Conservation (phyloP, 2,113 vertebrate species). For the Megaptera novaeangliae region DNA sequence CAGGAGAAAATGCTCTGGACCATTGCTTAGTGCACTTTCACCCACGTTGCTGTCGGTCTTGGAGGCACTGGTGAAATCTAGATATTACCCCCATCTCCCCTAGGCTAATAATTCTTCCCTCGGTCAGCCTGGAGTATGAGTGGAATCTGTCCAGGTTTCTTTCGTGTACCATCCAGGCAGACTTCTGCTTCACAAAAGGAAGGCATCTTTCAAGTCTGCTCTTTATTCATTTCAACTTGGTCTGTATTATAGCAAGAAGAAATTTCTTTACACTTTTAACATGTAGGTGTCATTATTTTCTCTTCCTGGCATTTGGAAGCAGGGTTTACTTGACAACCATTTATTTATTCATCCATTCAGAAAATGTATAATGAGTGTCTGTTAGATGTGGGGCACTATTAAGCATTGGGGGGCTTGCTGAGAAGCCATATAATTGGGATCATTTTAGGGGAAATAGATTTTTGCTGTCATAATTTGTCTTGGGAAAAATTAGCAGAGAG, state of each 20-base stretch:
- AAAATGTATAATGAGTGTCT: neutral
- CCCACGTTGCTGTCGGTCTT: neutral
- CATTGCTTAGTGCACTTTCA: neutral
- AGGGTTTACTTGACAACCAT: neutral
- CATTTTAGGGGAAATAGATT: neutral
- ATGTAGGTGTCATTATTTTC: neutral
- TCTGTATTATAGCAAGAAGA: neutral
- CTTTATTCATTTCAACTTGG: neutral
- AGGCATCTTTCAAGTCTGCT: neutral
- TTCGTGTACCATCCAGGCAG: neutral
- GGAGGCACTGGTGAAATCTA: neutral
- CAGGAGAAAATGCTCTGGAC: no score
- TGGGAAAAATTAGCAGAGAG: neutral
- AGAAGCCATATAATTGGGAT: neutral
- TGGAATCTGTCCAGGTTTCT: neutral
- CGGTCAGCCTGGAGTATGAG: neutral
- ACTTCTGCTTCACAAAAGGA: neutral
- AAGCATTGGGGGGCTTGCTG: neutral
- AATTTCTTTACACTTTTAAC: neutral
- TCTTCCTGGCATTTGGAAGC: neutral
- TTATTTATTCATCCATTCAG: neutral
- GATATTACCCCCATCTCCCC: neutral
- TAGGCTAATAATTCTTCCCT: neutral
- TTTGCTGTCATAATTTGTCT: neutral
- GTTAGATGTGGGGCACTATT: neutral